Conservation (phyloP, 2,888 invertebrate species). For the Merodon equestris region DNA sequence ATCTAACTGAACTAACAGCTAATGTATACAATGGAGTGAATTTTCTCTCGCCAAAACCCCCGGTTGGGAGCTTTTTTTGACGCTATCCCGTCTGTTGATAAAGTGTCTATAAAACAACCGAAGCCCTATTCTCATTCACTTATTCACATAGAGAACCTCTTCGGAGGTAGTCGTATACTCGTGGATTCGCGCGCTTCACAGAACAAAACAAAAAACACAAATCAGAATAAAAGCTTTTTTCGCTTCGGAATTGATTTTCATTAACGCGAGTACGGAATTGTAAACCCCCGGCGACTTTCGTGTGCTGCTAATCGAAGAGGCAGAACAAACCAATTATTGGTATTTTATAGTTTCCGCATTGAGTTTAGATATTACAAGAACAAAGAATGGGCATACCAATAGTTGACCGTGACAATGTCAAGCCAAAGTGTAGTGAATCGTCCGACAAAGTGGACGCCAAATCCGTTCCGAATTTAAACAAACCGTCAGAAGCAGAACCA, state of each 20-base stretch:
- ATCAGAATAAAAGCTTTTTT: conserved; percentile 40
- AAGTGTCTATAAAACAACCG: conserved; percentile 55
- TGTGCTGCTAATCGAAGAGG: background rate
- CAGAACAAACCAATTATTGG: background rate
- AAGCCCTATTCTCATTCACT: conserved; percentile 23
- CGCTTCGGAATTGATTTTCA: conserved; percentile 3
- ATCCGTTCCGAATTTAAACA: background rate
- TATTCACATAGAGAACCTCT: conserved; percentile 59
- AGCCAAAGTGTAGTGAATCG: conserved; percentile 31
- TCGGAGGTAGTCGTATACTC: conserved; percentile 30
- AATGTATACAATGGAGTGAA: conserved; percentile 46
- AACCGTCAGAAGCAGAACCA: background rate
- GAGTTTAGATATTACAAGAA: background rate
- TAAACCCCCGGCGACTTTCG: conserved; percentile 42
- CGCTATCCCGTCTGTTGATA: conserved; percentile 4
- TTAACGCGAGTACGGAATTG: conserved; percentile 23
- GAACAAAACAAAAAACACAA: conserved; percentile 20
- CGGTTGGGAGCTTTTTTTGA: conserved; percentile 49
- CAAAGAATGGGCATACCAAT: conserved; percentile 54
- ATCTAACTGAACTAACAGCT: conserved; percentile 50
- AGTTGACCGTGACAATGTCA: conserved; percentile 46
- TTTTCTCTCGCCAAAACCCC: conserved; percentile 54
- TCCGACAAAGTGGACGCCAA: conserved; percentile 7
- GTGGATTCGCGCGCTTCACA: no score
- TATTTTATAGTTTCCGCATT: conserved; percentile 26